Base-by-base conservation (phyloP, 2,113 vertebrate species). In the Capreolus pygargus region DNA sequence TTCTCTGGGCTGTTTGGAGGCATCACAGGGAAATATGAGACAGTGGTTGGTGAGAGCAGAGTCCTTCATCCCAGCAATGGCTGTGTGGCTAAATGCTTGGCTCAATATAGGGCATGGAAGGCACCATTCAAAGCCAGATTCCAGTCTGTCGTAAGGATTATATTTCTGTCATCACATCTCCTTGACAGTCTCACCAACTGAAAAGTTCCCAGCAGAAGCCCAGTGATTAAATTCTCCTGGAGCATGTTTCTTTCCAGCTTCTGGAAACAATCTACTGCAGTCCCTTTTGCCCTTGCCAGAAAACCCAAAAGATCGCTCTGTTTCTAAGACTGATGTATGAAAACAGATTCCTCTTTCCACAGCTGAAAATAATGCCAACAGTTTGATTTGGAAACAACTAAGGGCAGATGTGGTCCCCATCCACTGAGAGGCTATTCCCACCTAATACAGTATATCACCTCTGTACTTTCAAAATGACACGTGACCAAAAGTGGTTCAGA, bases 401-500 rank as follows among this genome's bases (percentile, higher is more conserved):
- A 28, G 43, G 58, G 82, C 96, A 86, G 50, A 91, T 89, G 39
- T 79, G 97, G 87, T 93, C 83, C 90, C 36, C 45, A 96, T 47
- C 91, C 94, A 95, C 79, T n/a, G 39, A 78, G 96, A 96, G 90
- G 93, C 74, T 45, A 36, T 64, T 94, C 86, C 64, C 58, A 7
- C 25, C 74, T 85, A 94, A 90, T 14, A 33, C 1, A 57, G 50
- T 13, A 13, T 7, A 84, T 74, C 82, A 36, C 17, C 86, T 82
- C 83, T 89, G 78, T 96, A 27, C 97, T 98, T 86, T 96, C 97
- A 95, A 98, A 97, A 97, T 23, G 97, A 82, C 57, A 50, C 21
- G 64, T 91, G 97, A 96, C 96, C 94, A 94, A 96, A 98, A 97
- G 96, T 55, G 97, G 98, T 96, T 98, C 96, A 89, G 74, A 86